Evolutionary conservation across 2,888 invertebrate genomes (phyloP).

Genomic region (Coronaproctus castanopsis): DNA sequence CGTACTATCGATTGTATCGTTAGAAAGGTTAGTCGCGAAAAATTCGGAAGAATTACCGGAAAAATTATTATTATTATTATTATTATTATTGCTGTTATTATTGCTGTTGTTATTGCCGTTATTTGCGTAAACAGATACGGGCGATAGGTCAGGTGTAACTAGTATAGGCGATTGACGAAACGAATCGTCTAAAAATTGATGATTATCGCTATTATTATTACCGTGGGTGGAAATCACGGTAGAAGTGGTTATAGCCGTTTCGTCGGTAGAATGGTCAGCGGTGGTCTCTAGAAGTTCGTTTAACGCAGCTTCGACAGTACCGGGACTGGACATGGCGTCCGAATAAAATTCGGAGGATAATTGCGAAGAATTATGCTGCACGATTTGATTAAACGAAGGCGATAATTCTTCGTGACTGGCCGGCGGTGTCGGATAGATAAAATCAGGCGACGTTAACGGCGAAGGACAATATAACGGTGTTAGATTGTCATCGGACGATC

Average conservation of each 20-base stretch:
- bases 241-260: background rate
- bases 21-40: too few relatives aligned
- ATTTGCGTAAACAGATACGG: slow-evolving; percentile 28
- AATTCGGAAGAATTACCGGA: too few relatives aligned
- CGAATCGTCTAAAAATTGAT: slow-evolving; percentile 30
- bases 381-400: slow-evolving; percentile 29
- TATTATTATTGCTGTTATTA: background rate
- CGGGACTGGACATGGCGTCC: slow-evolving; percentile 55
- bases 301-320: slow-evolving; percentile 66
- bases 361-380: slow-evolving; percentile 26
- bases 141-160: slow-evolving; percentile 37
- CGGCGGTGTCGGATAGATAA: slow-evolving; percentile 70
- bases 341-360: slow-evolving; percentile 38
- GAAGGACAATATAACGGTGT: too few relatives aligned
- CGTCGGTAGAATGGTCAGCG: background rate
- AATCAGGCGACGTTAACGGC: slow-evolving; percentile 38
- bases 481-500: too few relatives aligned
- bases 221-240: too few relatives aligned
- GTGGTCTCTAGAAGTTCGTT: slow-evolving; percentile 51
- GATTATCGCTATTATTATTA: too few relatives aligned
- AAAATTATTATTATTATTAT: too few relatives aligned
- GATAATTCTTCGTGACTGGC: slow-evolving; percentile 67
- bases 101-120: background rate
- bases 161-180: slow-evolving; percentile 28
- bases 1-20: too few relatives aligned